Evolutionary conservation across 2,797 vertebrate species (phyloP), one percentile per base, ranked within the genome.

Genomic region (Myotis pilosus): DNA sequence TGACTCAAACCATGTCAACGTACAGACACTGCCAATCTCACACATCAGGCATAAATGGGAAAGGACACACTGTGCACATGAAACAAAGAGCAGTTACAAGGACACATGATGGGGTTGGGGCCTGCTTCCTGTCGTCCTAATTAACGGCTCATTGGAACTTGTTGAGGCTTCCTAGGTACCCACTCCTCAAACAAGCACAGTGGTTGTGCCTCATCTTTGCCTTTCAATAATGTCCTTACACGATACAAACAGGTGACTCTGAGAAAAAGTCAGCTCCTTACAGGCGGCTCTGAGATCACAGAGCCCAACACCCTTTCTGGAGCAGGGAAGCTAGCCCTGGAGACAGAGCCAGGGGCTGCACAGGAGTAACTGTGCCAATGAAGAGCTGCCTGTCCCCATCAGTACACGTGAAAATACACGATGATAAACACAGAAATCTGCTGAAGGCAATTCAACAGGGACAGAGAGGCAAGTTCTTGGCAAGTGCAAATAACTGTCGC

Each of bases 21-120:
- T 15, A 8, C 33, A 36, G 62, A 71, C 66, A 8, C 16, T 2
- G 3, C 6, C 1, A 1, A 0, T 23, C 33, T 20, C 16, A 22
- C n/a, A 5, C 28, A 30, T 6, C 8, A 1, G 13, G 36, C 5
- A 2, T 6, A 1, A 10, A 4, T 2, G 3, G 38, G 25, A 51
- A 20, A 36, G 93, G 36, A 69, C 7, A 6, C 0, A 8, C 15
- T 5, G n/a, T 25, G 20, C 33, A 25, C 75, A 78, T 5, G 41
- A 47, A 28, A 49, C 55, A 16, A 38, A 72, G 22, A 6, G 23
- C 5, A 13, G 11, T 5, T 11, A 10, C 60, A 23, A 41, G 51
- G 68, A 38, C 60, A 33, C 28, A 20, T 17, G 44, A 11, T 19
- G 25, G 41, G 28, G 44, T 19, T 28, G 16, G 44, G 25, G 28